Conservation (phyloP, 2,113 vertebrate genomes). For the Willisornis vidua region DNA sequence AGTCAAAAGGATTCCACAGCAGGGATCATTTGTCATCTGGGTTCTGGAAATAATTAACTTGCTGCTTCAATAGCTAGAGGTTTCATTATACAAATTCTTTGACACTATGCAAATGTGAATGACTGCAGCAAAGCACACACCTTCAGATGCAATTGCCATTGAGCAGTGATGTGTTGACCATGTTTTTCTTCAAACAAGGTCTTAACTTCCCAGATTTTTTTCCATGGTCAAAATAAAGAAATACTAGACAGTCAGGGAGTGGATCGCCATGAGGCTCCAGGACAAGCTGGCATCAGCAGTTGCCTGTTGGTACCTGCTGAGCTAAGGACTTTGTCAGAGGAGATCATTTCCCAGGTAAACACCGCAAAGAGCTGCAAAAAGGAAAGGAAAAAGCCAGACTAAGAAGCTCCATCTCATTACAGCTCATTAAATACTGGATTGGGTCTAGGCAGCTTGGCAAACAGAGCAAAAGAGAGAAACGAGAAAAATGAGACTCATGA, state of each 20-base stretch:
- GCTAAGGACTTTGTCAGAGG: background rate
- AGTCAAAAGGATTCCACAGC: background rate
- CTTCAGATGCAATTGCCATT: background rate
- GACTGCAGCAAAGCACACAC: background rate
- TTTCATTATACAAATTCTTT: background rate
- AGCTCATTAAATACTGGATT: background rate
- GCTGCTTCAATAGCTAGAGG: background rate
- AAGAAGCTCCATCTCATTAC: background rate
- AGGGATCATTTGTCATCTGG: background rate
- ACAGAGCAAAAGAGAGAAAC: background rate
- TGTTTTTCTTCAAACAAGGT: background rate
- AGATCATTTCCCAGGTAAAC: background rate
- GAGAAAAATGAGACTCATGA: background rate
- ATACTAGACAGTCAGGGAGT: background rate
- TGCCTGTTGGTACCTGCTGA: background rate
- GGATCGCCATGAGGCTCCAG: background rate
- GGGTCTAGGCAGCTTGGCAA: background rate
- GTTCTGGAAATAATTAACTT: constrained; percentile 1
- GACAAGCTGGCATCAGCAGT: background rate
- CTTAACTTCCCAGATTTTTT: background rate
- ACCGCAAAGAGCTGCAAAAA: background rate
- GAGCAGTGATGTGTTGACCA: background rate
- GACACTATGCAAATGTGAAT: background rate
- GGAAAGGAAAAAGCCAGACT: background rate
- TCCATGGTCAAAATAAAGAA: background rate